Percentiles rank a stretch among this genome's conserved stretches.
phyloP scores from a whole-genome alignment of 2,113 vertebrate genomes.

The Barnardius zonarius region DNA sequence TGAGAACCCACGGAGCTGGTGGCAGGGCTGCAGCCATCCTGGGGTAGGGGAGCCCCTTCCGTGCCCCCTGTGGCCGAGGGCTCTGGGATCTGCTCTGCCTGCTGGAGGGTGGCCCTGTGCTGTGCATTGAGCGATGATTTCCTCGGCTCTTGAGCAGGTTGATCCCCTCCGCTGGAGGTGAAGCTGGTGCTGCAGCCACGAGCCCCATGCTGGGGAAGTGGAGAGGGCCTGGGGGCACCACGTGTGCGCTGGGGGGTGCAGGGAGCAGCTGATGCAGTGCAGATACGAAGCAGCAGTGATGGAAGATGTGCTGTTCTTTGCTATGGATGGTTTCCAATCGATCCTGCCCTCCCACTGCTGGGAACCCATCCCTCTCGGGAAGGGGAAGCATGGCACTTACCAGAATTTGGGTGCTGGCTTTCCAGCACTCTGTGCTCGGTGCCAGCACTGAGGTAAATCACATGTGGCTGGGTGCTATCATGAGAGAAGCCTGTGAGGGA shows the following conservation, averaged over 20 bases:
- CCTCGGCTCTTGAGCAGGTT: accelerated
- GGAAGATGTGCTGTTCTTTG: neutral
- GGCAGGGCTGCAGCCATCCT: accelerated
- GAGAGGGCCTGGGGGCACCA: neutral
- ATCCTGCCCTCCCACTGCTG: conserved; percentile 41
- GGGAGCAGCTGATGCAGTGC: neutral
- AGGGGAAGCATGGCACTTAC: conserved; percentile 13
- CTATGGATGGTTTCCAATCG: neutral
- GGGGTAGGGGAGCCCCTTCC: neutral
- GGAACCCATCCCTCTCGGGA: neutral
- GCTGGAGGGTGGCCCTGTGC: neutral
- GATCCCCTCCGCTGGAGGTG: neutral
- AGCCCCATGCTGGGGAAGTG: accelerated
- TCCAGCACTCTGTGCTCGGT: neutral
- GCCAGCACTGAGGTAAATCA: neutral
- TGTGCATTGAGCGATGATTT: neutral
- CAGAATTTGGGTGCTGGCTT: conserved; percentile 18
- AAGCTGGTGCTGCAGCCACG: neutral
- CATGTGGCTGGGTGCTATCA: accelerated
- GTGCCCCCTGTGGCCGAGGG: accelerated
- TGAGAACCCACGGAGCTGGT: accelerated
- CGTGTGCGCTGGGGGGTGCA: no score
- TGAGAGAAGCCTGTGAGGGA: neutral
- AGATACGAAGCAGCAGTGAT: accelerated
- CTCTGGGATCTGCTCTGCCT: no score